Percentiles rank a stretch among this genome's conserved stretches.
Evolutionary conservation across 2,888 invertebrate genomes (phyloP).

Genomic region (Drosophila melanosoma): DNA sequence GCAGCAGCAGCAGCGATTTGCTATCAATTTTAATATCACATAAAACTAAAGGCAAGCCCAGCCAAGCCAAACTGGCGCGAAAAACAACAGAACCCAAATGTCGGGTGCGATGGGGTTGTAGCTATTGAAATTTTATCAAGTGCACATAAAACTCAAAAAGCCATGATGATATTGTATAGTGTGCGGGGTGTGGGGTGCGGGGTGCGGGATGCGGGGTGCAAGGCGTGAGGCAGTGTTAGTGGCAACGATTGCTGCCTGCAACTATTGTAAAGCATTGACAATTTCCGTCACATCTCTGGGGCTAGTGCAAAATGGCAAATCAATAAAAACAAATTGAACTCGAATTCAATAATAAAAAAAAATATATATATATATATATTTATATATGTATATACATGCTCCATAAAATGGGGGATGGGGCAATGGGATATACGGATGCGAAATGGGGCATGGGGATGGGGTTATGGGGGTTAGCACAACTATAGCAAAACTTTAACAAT

Average conservation of each 20-base stretch:
- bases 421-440: neutral
- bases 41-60: slow-evolving; percentile 74
- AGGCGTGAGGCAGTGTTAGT: neutral
- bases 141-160: slow-evolving; percentile 79
- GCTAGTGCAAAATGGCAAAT: slow-evolving; percentile 82
- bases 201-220: neutral
- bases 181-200: neutral
- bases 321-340: slow-evolving; percentile 84
- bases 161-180: slow-evolving; percentile 68
- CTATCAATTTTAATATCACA: slow-evolving; percentile 80
- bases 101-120: slow-evolving; percentile 18
- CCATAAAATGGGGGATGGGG: neutral
- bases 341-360: slow-evolving; percentile 79
- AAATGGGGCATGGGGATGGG: neutral
- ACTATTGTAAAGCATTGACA: slow-evolving; percentile 83
- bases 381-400: slow-evolving; percentile 20
- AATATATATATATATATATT: slow-evolving; percentile 1
- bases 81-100: slow-evolving; percentile 58
- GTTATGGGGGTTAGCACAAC: slow-evolving; percentile 22
- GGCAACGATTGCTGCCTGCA: slow-evolving; percentile 47
- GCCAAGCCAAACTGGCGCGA: slow-evolving; percentile 63
- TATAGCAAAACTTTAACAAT: slow-evolving; percentile 77
- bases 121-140: slow-evolving; percentile 80
- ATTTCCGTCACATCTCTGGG: slow-evolving; percentile 82
- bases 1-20: slow-evolving; percentile 64